Evolutionary conservation across 2,113 vertebrate species (phyloP).

Genomic region (Scopus umbretta): DNA sequence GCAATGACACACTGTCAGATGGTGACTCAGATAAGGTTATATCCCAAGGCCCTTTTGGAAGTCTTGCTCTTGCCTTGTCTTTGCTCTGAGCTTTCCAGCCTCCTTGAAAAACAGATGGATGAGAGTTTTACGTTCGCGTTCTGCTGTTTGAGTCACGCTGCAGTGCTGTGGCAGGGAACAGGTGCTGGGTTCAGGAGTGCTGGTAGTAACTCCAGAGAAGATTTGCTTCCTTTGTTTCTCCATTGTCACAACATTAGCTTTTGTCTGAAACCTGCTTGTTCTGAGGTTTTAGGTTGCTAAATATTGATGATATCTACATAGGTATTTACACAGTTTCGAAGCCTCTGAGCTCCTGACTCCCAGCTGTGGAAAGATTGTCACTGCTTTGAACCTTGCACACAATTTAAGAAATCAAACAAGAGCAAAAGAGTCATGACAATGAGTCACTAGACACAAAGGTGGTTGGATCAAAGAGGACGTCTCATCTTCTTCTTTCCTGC

Average conservation of each 20-base stretch:
- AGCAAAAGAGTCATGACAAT: not conserved
- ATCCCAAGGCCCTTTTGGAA: not conserved
- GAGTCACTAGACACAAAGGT: conserved; percentile 21
- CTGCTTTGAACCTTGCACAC: conserved; percentile 23
- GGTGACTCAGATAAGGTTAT: not conserved
- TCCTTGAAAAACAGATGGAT: not conserved
- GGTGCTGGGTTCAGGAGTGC: not conserved
- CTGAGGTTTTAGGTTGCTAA: not conserved
- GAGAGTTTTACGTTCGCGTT: not conserved
- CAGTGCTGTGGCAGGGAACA: not conserved
- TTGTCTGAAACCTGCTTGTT: conserved; percentile 28
- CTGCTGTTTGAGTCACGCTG: not conserved
- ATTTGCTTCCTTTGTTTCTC: conserved; percentile 20
- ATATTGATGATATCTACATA: conserved; percentile 31
- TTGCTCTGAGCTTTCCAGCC: not conserved
- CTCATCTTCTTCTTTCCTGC: not conserved
- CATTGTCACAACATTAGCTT: not conserved
- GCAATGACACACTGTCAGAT: not conserved
- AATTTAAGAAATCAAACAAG: conserved; percentile 34
- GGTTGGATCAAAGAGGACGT: conserved; percentile 19
- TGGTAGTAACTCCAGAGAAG: not conserved
- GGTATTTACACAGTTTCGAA: not conserved
- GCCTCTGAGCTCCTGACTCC: not conserved
- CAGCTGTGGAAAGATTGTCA: not conserved
- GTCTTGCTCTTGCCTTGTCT: not conserved